Evolutionary conservation across 2,797 vertebrate species (phyloP).

Genomic region (Pseudochromis fuscus): DNA sequence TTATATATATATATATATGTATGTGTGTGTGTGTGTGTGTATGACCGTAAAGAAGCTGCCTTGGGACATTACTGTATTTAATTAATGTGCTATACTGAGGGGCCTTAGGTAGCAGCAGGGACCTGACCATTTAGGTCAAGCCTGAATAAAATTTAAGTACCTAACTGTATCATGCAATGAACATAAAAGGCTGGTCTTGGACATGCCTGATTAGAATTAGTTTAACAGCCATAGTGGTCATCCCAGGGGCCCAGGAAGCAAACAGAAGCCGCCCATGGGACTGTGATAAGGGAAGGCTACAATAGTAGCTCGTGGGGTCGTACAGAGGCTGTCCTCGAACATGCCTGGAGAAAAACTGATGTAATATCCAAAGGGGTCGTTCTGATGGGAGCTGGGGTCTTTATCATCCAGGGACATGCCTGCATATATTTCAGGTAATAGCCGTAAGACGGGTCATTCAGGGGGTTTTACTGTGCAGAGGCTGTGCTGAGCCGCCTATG

Average conservation of each 20-base stretch:
- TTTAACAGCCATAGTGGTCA: conserved; percentile 31
- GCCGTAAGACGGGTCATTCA: conserved; percentile 9
- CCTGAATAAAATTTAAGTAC: conserved; percentile 14
- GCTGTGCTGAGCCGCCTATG: conserved; percentile 13
- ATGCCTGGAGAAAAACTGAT: conserved; percentile 17
- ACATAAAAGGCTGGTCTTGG: conserved; percentile 11
- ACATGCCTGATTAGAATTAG: conserved; percentile 45
- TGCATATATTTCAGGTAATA: conserved; percentile 17
- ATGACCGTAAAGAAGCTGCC: conserved; percentile 14
- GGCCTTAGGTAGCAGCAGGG: neutral
- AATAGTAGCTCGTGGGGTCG: conserved; percentile 24
- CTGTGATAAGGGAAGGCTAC: conserved; percentile 35
- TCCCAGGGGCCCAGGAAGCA: conserved; percentile 19
- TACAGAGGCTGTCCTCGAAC: conserved; percentile 18
- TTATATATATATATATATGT: no score
- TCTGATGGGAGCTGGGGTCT: conserved; percentile 8
- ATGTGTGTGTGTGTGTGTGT: no score
- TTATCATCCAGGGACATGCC: conserved; percentile 20
- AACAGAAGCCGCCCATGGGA: conserved; percentile 41
- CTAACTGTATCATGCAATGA: conserved; percentile 13
- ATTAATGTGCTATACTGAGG: conserved; percentile 26
- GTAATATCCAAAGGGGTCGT: conserved; percentile 39
- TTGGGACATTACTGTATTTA: conserved; percentile 16
- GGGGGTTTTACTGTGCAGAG: conserved; percentile 3
- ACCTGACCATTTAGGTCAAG: conserved; percentile 9